Evolutionary conservation across 2,888 invertebrate species (phyloP).

Genomic region (Tetropium fuscum): DNA sequence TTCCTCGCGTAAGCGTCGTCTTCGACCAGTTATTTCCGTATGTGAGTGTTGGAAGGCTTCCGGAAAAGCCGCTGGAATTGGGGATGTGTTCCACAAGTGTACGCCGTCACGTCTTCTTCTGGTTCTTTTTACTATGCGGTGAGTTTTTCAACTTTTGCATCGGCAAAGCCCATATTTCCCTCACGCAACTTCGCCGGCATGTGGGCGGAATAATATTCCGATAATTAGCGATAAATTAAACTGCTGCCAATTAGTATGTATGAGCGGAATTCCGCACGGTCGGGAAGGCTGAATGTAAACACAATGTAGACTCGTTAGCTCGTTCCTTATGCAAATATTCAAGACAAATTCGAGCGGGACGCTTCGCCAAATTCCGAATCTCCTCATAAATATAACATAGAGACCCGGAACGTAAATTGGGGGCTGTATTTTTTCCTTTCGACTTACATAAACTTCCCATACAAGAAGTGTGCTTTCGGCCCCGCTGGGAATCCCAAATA

Average conservation of each 20-base stretch:
- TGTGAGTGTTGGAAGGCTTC: constrained; percentile 3
- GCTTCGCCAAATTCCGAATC: constrained; percentile 39
- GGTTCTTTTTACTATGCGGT: constrained; percentile 56
- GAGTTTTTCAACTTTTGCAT: constrained; percentile 40
- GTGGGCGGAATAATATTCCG: constrained; percentile 43
- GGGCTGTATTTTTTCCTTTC: constrained; percentile 22
- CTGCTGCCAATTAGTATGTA: constrained; percentile 42
- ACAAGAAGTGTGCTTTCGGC: constrained; percentile 20
- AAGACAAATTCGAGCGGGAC: constrained; percentile 5
- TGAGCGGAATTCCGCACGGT: constrained; percentile 21
- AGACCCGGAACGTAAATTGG: constrained; percentile 32
- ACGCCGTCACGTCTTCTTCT: constrained; percentile 53
- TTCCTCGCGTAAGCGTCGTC: constrained; percentile 37
- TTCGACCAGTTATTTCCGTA: background rate
- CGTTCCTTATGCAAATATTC: constrained; percentile 20
- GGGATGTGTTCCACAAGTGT: constrained; percentile 53
- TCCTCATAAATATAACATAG: constrained; percentile 46
- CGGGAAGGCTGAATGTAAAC: constrained; percentile 16
- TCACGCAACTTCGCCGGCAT: constrained; percentile 38
- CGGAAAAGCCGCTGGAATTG: background rate
- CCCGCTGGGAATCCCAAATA: constrained; percentile 30
- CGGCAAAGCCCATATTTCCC: constrained; percentile 38
- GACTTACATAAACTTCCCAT: constrained; percentile 23
- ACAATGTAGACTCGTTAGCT: constrained; percentile 4
- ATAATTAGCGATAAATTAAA: constrained; percentile 49